Base-by-base conservation (phyloP, 2,888 invertebrate genomes). In the Zele albiditarsus region DNA sequence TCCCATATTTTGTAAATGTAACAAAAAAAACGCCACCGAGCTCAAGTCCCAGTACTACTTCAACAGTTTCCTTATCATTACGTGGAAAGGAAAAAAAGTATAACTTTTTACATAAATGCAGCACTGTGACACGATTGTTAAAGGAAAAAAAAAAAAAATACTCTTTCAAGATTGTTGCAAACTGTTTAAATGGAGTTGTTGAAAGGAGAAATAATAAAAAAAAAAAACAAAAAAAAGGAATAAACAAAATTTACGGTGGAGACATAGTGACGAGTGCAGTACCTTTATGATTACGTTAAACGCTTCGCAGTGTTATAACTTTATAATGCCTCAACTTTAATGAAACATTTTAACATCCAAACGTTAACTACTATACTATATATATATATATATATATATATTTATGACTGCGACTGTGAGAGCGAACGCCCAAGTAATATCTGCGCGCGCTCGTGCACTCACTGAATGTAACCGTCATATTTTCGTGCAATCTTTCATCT, bases 261-360 rank as follows among this genome's bases (percentile, higher is more conserved):
- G 6, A 33, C 28, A 53, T 38, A n/a, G 42, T 73, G 69, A 74
- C 57, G 73, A 73, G 20, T 20, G 67, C 73, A 68, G 60, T 67
- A 67, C 63, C 60, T 73, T 74, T 69, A 74, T 46, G 68, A 74
- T 74, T 74, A 46, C 68, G 42, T 67, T 67, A 73, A 73, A 66
- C 46, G 31, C 27, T n/a, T 42, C 27, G 8, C 20, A 46, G 57
- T 33, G 31, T 42, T 49, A 73, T 67, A 73, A 73, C 73, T 25
- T 68, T 49, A 46, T 28, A 66, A 28, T 66, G 58, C 20, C 71
- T 42, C 58, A 73, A 68, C 68, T 73, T 60, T 73, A 73, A 73
- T 73, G 73, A 73, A 73, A 73, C 68, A 73, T 68, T 67, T 73
- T 60, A 20, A 73, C 67, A 73, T 67, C 66, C 42, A 65, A 38